Base-by-base conservation (phyloP, 2,888 invertebrate species). In the Heteromurus nitidus region DNA sequence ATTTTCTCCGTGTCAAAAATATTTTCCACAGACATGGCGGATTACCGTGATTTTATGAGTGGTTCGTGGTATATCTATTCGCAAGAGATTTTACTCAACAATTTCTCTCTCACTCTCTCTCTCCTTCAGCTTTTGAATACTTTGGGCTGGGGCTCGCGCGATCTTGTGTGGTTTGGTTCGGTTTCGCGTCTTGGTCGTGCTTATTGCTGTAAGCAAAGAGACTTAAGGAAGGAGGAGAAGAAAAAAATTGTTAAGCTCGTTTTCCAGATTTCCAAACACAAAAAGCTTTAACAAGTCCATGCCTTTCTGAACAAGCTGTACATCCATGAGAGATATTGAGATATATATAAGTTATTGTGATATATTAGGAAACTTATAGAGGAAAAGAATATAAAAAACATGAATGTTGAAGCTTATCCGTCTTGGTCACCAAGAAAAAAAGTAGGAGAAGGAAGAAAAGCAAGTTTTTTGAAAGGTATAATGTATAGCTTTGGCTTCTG, bases 21-120 rank as follows among this genome's bases (percentile, higher is more conserved):
- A 76, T 76, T 76, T 76, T 76, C 68, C 76, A 68, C 68, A 68
- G 68, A 76, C 76, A 76, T 76, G 58, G 76, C 76, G 76, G 76
- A 76, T 76, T 76, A 76, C 76, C 76, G 76, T 76, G 76, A 76
- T 76, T 76, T 76, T 68, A 76, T 76, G 76, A 76, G 76, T 76
- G 76, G 68, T 76, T 76, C 76, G 76, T 76, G 76, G 60, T 60
- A 47, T 76, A 76, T 76, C 76, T 76, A 76, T 76, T 76, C 76
- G 50, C 76, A 68, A 76, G 68, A 76, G 76, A 76, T 76, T n/a
- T 76, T 76, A 76, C 68, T 68, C n/a, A n/a, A n/a, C n/a, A n/a
- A n/a, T 42, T 75, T 24, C 44, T 20, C 28, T 18, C 18, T 50
- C 18, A 3, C n/a, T n/a, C 47, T 65, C 20, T 44, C 20, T 44